Conservation (phyloP, 2,888 invertebrate genomes). For the Orthosia incerta region DNA sequence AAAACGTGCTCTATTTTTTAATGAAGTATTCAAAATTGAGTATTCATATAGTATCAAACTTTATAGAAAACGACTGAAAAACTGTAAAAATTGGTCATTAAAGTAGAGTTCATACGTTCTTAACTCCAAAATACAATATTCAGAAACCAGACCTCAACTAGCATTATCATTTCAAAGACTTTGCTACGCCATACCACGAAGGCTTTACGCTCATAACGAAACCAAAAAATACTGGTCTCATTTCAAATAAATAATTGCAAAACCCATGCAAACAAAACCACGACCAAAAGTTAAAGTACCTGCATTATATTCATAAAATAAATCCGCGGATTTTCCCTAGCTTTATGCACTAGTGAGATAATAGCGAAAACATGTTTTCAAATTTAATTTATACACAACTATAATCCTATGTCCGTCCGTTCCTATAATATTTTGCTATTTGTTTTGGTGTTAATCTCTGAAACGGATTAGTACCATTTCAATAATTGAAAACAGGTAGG, state of each 20-base stretch:
- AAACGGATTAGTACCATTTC: slow-evolving; percentile 68
- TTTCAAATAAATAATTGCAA: slow-evolving; percentile 18
- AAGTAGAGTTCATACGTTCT: too few relatives aligned
- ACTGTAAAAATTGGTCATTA: too few relatives aligned
- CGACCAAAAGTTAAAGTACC: slow-evolving; percentile 21
- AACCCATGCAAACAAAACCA: slow-evolving; percentile 15
- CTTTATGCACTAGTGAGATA: slow-evolving; percentile 58
- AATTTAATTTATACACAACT: slow-evolving; percentile 62
- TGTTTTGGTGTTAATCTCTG: slow-evolving; percentile 70
- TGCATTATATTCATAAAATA: slow-evolving; percentile 42
- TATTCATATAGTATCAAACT: too few relatives aligned
- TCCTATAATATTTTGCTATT: slow-evolving; percentile 71
- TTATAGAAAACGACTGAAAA: too few relatives aligned
- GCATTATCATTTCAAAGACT: neutral
- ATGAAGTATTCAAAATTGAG: too few relatives aligned
- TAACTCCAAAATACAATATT: too few relatives aligned
- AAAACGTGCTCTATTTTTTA: too few relatives aligned
- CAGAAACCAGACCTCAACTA: too few relatives aligned
- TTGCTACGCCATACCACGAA: neutral
- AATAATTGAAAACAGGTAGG: slow-evolving; percentile 66
- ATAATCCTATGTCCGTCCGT: slow-evolving; percentile 54
- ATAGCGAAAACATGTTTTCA: slow-evolving; percentile 55
- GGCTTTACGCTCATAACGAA: neutral
- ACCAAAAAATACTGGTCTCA: neutral
- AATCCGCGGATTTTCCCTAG: slow-evolving; percentile 41